These are phyloP conservation scores for Nycticryphes semicollaris DNA, from an alignment of 2,113 vertebrate species.

Conservation along the genomic window DNA sequence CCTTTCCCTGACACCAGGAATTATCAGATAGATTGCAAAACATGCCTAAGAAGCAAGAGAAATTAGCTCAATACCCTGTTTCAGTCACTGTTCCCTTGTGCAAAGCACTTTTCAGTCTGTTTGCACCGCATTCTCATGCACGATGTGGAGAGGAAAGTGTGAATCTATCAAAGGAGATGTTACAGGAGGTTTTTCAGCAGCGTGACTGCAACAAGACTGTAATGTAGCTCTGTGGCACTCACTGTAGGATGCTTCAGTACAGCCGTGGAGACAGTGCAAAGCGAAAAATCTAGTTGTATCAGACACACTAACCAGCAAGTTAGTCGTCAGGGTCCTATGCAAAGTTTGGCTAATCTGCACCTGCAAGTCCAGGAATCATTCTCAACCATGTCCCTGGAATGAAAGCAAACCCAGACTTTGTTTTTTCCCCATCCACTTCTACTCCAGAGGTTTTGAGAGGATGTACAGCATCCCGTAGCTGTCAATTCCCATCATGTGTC, in stretches of 20 bases:
- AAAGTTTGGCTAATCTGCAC: constrained; percentile 8
- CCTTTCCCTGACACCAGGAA: not conserved
- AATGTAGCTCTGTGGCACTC: not conserved
- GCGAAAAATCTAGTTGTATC: constrained; percentile 14
- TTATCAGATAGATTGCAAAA: not conserved
- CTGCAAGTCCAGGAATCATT: constrained; percentile 5
- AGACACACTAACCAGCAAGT: not conserved
- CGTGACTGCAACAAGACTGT: not conserved
- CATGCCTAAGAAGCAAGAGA: not conserved
- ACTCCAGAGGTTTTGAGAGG: not conserved
- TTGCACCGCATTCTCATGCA: not conserved
- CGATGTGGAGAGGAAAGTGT: not conserved
- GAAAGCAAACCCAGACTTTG: not conserved
- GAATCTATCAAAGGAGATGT: not conserved
- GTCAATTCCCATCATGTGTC: not conserved
- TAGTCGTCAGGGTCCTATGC: not conserved
- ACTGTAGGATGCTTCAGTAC: not conserved
- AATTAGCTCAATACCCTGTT: not conserved
- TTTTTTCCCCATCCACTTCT: not conserved
- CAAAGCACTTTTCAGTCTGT: not conserved
- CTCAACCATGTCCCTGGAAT: not conserved
- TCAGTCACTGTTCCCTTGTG: not conserved
- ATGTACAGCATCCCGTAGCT: not conserved
- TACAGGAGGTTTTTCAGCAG: not conserved
- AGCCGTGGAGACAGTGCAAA: constrained; percentile 32